Base-by-base conservation (phyloP, 2,113 vertebrate genomes). In the Dryoscopus gambensis region DNA sequence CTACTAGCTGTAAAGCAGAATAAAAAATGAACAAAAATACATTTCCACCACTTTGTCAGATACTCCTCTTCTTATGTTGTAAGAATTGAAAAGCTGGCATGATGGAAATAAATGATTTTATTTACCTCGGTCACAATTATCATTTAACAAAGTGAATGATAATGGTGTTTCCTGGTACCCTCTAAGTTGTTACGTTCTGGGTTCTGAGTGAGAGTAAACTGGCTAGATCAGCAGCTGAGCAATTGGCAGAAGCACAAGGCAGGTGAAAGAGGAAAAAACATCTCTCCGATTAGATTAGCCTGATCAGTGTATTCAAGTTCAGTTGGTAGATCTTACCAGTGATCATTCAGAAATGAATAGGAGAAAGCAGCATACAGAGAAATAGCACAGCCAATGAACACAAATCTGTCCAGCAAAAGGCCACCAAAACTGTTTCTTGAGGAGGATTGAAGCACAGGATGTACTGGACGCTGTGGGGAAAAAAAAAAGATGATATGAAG, bases 141-240 rank as follows among this genome's bases (percentile, higher is more conserved):
- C 11, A 46, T 55, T 20, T 31, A 25, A 40, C 27, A 70, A 55
- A 70, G 14, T 28, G 65, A 67, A n/a, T 27, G 4, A 33, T 39
- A n/a, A 60, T 22, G 16, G 2, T 52, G 20, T 24, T 87, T 47
- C 35, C 78, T 65, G 15, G 18, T 57, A n/a, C n/a, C 14, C 11
- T 60, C 21, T 49, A 42, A 22, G 3, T 4, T 55, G 23, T 28
- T 71, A 17, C 0, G 0, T 11, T 56, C 13, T 22, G 27, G 8
- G 8, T 46, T 87, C 47, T 65, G 25, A 52, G 25, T 17, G 28
- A 57, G 25, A 63, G 5, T 14, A 52, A 42, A 6, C 10, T 23
- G 42, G 6, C n/a, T 47, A 52, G 19, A 62, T 22, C n/a, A 40
- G 44, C 39, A 65, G 9, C 30, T 55, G 21, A 4, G 37, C 30